Evolutionary conservation across 2,113 vertebrate genomes (phyloP), one percentile per base, ranked within the genome.

Genomic region (Pristiophorus japonicus): DNA sequence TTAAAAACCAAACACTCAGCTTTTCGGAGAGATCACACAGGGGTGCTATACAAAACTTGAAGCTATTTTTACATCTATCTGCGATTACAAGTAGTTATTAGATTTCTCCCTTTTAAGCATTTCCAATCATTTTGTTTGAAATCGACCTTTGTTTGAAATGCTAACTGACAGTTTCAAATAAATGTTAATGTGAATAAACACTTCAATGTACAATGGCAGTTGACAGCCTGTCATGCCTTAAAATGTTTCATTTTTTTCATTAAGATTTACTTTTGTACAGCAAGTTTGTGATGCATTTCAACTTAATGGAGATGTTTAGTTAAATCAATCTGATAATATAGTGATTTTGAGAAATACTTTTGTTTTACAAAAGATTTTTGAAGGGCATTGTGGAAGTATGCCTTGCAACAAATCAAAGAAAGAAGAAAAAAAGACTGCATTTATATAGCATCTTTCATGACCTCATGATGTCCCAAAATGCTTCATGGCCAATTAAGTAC

Each of bases 81-180:
- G 88, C 34, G 65, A 18, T 22, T 92, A 65, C 59, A 63, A 92
- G 12, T 92, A 38, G 55, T 92, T 81, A 81, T 81, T 42, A n/a
- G 1, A 45, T 81, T 92, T 63, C 59, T 94, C 38, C 22, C 38
- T 24, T 67, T 94, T 94, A 94, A 94, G 92, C 47, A 67, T 47
- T 94, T 94, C 24, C 24, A 42, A 67, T 67, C 27, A 70, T 67
- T 70, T 94, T 67, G 63, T 70, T 47, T 94, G 24, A 70, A 67
- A 94, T 14, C 38, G 38, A 94, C 63, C 92, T 94, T 67, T 70
- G 92, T 47, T 94, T 94, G 65, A 94, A 94, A 45, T 67, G 63
- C 8, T 45, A 65, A 92, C 47, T 51, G 55, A 81, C 75, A 92
- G 88, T 65, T 63, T 65, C n/a, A 92, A n/a, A n/a, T 38, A 63